Evolutionary conservation across 2,113 vertebrate species (phyloP), one percentile per base, ranked within the genome.

Genomic region (Agapornis roseicollis): DNA sequence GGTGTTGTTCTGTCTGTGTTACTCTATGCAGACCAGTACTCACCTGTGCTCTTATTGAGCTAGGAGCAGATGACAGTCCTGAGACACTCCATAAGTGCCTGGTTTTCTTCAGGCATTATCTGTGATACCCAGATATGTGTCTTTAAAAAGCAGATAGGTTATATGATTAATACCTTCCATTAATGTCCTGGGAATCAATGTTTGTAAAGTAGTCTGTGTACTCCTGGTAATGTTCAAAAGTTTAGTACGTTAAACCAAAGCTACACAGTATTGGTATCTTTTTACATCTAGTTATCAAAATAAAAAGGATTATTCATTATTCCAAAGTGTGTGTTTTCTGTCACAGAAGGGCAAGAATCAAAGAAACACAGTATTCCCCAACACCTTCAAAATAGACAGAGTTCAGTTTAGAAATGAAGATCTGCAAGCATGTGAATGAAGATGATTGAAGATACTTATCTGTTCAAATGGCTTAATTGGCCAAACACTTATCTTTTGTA

Each of bases 371-470:
- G 10, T 50, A 42, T 55, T 81, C 8, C 13, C 6, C 25, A 37
- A 9, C 1, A 6, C 2, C 2, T 6, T 10, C 4, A 14, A 3
- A 49, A 27, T 16, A 50, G 17, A 56, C 44, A 56, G 56, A 56
- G n/a, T 37, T 91, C 78, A 35, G 80, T 93, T 69, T 58, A 58
- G 10, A 9, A 70, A 49, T 55, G 20, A 55, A 80, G 28, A 31
- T 19, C 19, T 58, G 6, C 42, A 79, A 76, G 6, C 42, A 12
- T 72, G 18, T 44, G 27, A 64, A 69, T 0, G 1, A 60, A 84
- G 41, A 50, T 1, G 4, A 28, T 16, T 33, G 73, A 63, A 33
- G 42, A 86, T 78, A 41, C 25, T 78, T 70, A 47, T 3, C 31
- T 74, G 22, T 72, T 89, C 56, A 70, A 72, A 73, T 37, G 11